Evolutionary conservation across 2,797 vertebrate genomes (phyloP), one percentile per base, ranked within the genome.

Genomic region (Pristis pectinata): DNA sequence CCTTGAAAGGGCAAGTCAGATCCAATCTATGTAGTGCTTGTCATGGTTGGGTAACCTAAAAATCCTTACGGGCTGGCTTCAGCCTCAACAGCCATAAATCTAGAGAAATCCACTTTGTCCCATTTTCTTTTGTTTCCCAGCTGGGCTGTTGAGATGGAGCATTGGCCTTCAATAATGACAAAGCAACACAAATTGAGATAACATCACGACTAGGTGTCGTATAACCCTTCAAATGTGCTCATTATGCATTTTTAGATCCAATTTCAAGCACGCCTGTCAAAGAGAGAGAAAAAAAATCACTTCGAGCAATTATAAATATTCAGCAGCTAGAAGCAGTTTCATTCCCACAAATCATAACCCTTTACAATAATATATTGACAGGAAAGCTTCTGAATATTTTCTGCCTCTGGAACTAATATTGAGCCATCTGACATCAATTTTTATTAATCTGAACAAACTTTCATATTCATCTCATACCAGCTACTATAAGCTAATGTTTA

Each of bases 1-100:
- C 87, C 87, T 91, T 91, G 9, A 91, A 91, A 91, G n/a, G 87
- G 61, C 87, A 37, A 91, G 87, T 91, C 87, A 91, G 61, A 91
- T 64, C 87, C 61, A 91, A 91, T 91, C 87, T 37, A 91, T 41
- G n/a, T 91, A 67, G 17, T 67, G 87, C 41, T 67, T 41, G n/a
- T 91, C 87, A 91, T 41, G 59, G 59, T 59, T 91, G n/a, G n/a
- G 59, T 67, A 91, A 67, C 59, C 37, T 67, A 34, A 41, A 67
- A 67, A 91, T 34, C 59, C 85, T 89, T 91, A 41, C 41, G n/a
- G 87, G 87, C 87, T 64, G 17, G 8, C 19, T 91, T n/a, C 59
- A 91, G 87, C 59, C 61, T 41, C n/a, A 17, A 37, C n/a, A 11
- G 17, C 87, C 64, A 67, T 67, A 67, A 67, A 41, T 91, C 59